Conservation (phyloP, 2,888 invertebrate genomes). For the Byasa hedistus region DNA sequence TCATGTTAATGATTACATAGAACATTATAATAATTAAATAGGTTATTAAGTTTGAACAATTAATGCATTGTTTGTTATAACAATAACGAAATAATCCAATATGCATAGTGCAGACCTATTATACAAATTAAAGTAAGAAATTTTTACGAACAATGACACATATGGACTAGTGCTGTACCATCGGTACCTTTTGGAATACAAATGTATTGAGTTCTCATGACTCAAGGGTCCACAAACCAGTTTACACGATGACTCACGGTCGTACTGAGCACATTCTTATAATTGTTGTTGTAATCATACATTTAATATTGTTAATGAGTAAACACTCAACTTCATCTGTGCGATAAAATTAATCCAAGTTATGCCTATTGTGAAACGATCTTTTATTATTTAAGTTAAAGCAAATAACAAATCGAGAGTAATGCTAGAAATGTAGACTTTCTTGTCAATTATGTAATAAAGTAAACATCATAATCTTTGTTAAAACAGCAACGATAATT, state of each 20-base stretch:
- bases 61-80: too few relatives aligned
- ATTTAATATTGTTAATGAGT: not conserved
- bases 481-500: not conserved
- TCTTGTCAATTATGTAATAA: not conserved
- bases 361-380: not conserved
- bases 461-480: not conserved
- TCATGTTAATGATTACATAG: too few relatives aligned
- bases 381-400: not conserved
- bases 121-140: not conserved
- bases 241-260: constrained; percentile 31
- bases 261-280: constrained; percentile 1
- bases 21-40: too few relatives aligned
- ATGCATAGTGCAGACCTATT: not conserved
- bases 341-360: constrained; percentile 1
- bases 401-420: not conserved
- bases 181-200: constrained; percentile 17
- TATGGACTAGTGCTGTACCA: constrained; percentile 10
- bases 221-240: constrained; percentile 30
- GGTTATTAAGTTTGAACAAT: too few relatives aligned
- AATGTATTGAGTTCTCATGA: constrained; percentile 22
- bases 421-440: constrained; percentile 1
- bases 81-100: not conserved
- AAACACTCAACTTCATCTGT: not conserved
- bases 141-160: constrained; percentile 7
- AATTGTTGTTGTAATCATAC: constrained; percentile 6